Percentiles rank a stretch among this genome's conserved stretches.
These are phyloP conservation scores for Colletes gigas DNA, from an alignment of 1,140 invertebrate species.

Conservation along the genomic window DNA sequence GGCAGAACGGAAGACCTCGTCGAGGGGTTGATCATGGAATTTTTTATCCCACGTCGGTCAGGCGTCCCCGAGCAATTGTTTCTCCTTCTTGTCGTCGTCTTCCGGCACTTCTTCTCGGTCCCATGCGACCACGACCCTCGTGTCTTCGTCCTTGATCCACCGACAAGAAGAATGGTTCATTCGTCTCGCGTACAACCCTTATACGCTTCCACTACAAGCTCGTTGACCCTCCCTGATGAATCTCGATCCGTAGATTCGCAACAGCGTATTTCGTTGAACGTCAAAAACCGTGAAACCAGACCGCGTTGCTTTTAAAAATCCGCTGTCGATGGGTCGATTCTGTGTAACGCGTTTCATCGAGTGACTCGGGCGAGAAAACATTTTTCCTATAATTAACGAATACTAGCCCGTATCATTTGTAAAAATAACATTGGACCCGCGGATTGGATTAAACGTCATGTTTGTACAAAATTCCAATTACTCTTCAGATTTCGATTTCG, in stretches of 20 bases:
- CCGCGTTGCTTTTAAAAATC: not conserved
- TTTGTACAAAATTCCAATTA: constrained; percentile 16
- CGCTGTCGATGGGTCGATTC: too few relatives aligned
- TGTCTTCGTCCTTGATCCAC: constrained; percentile 26
- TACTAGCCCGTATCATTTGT: not conserved
- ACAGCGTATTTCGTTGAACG: not conserved
- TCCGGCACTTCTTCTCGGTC: constrained; percentile 4
- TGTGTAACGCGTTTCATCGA: too few relatives aligned
- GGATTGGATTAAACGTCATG: not conserved
- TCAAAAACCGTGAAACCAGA: not conserved
- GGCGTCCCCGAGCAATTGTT: constrained; percentile 64
- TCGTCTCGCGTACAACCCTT: constrained; percentile 67
- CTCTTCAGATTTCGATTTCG: too few relatives aligned
- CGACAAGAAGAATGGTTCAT: constrained; percentile 60
- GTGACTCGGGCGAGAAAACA: not conserved
- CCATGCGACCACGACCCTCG: not conserved
- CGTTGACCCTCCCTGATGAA: constrained; percentile 23
- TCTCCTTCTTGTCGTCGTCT: constrained; percentile 25
- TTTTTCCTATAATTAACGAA: not conserved
- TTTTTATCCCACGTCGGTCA: constrained; percentile 52
- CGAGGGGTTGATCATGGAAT: constrained; percentile 55
- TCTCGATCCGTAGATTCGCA: constrained; percentile 23
- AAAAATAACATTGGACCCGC: not conserved
- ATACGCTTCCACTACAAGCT: constrained; percentile 45
- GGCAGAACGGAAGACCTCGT: constrained; percentile 33